Percentiles rank a stretch among this genome's conserved stretches.
Conservation (phyloP, 2,888 invertebrate genomes). For the Microdon myrmicae region DNA sequence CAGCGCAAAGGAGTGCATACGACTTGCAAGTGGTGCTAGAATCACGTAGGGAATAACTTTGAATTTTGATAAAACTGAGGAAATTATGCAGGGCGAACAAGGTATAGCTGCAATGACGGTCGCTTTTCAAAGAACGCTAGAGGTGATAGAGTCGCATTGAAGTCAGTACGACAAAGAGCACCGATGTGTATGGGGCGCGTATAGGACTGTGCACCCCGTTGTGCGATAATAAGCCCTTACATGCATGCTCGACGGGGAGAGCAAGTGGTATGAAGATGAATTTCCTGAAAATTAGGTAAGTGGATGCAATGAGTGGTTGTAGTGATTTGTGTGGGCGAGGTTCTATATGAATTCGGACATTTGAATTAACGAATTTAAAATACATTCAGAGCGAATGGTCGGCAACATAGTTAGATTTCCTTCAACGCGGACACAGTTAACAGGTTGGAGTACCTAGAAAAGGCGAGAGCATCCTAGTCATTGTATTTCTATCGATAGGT, state of each 20-base stretch:
- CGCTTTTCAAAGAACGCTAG: not conserved
- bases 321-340: slow-evolving; percentile 13
- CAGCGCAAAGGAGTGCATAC: not conserved
- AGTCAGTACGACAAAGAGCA: slow-evolving; percentile 16
- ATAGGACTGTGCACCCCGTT: slow-evolving; percentile 31
- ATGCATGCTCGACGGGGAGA: not conserved
- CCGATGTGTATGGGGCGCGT: slow-evolving; percentile 24
- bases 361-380: too few relatives aligned
- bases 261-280: slow-evolving; percentile 14
- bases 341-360: too few relatives aligned
- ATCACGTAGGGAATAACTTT: slow-evolving; percentile 44
- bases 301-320: slow-evolving; percentile 9
- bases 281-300: slow-evolving; percentile 24
- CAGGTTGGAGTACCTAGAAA: too few relatives aligned
- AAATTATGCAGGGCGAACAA: slow-evolving; percentile 14
- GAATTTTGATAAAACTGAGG: slow-evolving; percentile 28
- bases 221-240: slow-evolving; percentile 22
- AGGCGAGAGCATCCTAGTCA: too few relatives aligned
- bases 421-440: too few relatives aligned
- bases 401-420: too few relatives aligned
- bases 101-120: not conserved
- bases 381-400: too few relatives aligned
- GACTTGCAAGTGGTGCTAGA: slow-evolving; percentile 3
- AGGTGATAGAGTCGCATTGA: slow-evolving; percentile 1
- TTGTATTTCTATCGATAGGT: too few relatives aligned